phyloP scores from a whole-genome alignment of 2,888 invertebrate species.

The Drosophila multiciliata region DNA sequence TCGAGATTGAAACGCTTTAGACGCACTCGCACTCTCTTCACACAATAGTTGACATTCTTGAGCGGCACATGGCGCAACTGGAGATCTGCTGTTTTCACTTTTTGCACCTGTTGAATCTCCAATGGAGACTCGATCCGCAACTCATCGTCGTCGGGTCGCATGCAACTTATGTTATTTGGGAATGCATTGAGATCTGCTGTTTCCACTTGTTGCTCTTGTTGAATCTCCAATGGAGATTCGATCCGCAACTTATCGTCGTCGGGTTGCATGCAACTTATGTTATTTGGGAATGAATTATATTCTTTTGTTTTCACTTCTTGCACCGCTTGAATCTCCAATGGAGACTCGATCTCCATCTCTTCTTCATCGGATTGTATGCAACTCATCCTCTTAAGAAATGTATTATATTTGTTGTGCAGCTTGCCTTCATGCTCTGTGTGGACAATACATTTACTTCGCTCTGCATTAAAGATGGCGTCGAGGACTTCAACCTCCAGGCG shows the following conservation, averaged over 20 bases:
- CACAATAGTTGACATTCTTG: slow-evolving; percentile 42
- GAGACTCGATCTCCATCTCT: not conserved
- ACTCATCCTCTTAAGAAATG: slow-evolving; percentile 61
- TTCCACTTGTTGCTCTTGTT: not conserved
- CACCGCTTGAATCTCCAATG: slow-evolving; percentile 7
- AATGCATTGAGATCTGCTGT: not conserved
- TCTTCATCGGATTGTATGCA: slow-evolving; percentile 1
- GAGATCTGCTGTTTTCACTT: not conserved
- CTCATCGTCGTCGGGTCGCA: not conserved
- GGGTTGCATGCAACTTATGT: not conserved
- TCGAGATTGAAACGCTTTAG: slow-evolving; percentile 57
- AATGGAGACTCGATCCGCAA: not conserved
- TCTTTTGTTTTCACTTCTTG: not conserved
- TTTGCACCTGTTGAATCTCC: slow-evolving; percentile 8
- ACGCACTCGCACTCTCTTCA: slow-evolving; percentile 46
- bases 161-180: not conserved
- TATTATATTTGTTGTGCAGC: slow-evolving; percentile 51
- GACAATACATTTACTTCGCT: slow-evolving; percentile 27
- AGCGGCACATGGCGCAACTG: slow-evolving; percentile 34
- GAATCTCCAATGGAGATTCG: not conserved
- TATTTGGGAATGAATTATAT: too few species aligned
- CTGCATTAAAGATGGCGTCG: slow-evolving; percentile 60
- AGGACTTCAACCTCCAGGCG: slow-evolving; percentile 73
- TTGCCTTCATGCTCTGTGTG: not conserved
- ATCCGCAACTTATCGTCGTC: not conserved